These are phyloP conservation scores for Tamias sibiricus DNA, from an alignment of 2,113 vertebrate genomes.

Conservation along the genomic window DNA sequence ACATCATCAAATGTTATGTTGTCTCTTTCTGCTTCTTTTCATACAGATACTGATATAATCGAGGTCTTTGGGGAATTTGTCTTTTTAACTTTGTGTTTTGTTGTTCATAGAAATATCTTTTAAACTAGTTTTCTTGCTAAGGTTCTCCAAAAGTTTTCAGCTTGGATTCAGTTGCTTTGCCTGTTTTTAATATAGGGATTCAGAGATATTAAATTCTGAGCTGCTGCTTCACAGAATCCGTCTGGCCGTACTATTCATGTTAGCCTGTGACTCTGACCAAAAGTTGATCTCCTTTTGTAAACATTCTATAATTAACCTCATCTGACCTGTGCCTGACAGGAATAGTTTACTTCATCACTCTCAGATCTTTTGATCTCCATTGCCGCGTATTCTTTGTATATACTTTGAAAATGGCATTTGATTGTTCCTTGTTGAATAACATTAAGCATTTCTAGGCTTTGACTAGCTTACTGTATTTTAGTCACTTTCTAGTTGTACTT, in stretches of 20 bases:
- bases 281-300: neutral
- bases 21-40: neutral
- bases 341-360: neutral
- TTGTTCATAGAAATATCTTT: neutral
- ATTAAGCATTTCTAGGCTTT: neutral
- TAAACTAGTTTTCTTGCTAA: neutral
- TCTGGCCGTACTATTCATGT: neutral
- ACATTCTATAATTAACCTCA: neutral
- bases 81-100: neutral
- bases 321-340: neutral
- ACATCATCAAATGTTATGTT: no score
- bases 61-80: neutral
- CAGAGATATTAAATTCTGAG: neutral
- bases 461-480: neutral
- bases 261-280: neutral
- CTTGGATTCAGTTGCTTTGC: neutral
- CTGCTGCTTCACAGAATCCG: neutral
- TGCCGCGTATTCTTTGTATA: neutral
- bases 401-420: neutral
- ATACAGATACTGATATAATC: neutral
- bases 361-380: neutral
- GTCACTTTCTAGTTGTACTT: neutral
- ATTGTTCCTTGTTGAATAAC: neutral
- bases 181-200: neutral
- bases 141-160: neutral